phyloP scores from a whole-genome alignment of 92 coral and sea anemone species.

The Plumapathes pennacea region DNA sequence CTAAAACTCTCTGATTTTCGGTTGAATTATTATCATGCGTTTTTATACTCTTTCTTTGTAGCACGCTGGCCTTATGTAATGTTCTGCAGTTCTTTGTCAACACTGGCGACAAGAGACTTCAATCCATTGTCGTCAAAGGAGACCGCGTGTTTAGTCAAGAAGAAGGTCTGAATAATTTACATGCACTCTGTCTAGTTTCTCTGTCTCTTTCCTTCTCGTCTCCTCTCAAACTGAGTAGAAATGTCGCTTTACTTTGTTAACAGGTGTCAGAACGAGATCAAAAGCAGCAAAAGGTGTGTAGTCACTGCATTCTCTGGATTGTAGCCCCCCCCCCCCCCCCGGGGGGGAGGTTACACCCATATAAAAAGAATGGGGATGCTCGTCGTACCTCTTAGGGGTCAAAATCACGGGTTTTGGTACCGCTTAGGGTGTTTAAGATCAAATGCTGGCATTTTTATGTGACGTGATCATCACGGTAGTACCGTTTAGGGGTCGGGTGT shows the following conservation, averaged over 20 bases:
- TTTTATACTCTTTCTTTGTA: conserved; percentile 6
- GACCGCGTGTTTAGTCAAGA: conserved; percentile 74
- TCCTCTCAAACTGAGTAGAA: neutral
- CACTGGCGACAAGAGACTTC: conserved; percentile 91
- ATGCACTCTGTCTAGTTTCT: too few species aligned
- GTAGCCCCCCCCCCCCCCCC: too few species aligned
- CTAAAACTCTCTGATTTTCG: too few species aligned
- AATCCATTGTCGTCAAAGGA: conserved; percentile 81
- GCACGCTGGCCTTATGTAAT: conserved; percentile 87
- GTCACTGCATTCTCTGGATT: neutral
- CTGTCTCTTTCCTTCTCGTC: neutral
- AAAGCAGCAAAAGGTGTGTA: conserved; percentile 79
- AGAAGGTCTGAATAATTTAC: conserved; percentile 57
- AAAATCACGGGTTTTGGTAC: too few species aligned
- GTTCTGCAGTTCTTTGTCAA: conserved; percentile 82
- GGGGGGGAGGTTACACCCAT: too few species aligned
- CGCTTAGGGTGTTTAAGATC: too few species aligned
- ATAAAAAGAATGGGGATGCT: too few species aligned
- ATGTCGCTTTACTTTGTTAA: neutral
- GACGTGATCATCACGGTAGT: too few species aligned
- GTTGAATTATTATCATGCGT: too few species aligned
- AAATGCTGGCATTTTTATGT: too few species aligned
- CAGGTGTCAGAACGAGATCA: conserved; percentile 97
- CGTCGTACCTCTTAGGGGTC: too few species aligned
- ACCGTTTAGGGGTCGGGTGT: too few species aligned